Evolutionary conservation across 2,888 invertebrate genomes (phyloP).

Genomic region (Frankliniella intonsa): DNA sequence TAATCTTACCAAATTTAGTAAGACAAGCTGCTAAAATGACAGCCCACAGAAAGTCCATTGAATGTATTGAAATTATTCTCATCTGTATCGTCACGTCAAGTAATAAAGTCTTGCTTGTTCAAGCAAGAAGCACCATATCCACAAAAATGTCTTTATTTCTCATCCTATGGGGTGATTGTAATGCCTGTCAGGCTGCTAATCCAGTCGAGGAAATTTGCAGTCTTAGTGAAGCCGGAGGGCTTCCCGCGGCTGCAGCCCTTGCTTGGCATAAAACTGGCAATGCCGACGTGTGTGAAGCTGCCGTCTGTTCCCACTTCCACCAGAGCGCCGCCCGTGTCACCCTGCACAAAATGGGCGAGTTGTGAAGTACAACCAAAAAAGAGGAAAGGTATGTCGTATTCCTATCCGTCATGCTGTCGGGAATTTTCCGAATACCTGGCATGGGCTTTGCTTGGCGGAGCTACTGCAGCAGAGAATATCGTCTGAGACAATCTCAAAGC

Average conservation of each 20-base stretch:
- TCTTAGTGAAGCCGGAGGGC: neutral
- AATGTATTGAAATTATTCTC: neutral
- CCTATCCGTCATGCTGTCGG: neutral
- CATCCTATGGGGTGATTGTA: neutral
- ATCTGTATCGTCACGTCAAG: neutral
- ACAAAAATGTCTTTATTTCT: neutral
- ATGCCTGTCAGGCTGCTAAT: neutral
- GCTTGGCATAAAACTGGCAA: slow-evolving; percentile 10
- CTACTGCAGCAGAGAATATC: neutral
- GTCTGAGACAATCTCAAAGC: neutral
- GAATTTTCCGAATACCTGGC: neutral
- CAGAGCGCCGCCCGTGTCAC: neutral
- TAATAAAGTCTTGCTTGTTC: neutral
- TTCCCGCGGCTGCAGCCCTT: neutral
- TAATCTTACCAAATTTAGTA: neutral
- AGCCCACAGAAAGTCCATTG: neutral
- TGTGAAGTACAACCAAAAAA: neutral
- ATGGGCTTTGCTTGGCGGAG: neutral
- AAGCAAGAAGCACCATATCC: neutral
- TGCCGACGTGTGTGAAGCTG: neutral
- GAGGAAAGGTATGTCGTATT: neutral
- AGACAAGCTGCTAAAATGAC: neutral
- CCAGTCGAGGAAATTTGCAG: neutral
- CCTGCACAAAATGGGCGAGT: neutral
- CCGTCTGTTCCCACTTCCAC: neutral